Evolutionary conservation across 2,888 invertebrate species (phyloP).

Genomic region (Tipula unca): DNA sequence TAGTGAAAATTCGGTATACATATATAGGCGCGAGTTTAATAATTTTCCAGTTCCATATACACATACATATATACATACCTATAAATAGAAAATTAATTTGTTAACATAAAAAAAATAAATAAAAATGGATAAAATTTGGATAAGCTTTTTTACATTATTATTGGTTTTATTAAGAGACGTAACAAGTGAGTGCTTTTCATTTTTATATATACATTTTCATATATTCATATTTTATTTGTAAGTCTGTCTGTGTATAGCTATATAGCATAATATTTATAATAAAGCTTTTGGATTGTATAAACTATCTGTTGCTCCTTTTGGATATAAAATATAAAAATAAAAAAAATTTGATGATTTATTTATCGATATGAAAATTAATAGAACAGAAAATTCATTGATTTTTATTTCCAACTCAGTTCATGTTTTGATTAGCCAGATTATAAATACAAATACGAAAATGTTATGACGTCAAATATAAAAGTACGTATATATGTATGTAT

Average conservation of each 20-base stretch:
- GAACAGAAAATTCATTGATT: not conserved
- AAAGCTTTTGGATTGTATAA: not conserved
- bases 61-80: not conserved
- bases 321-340: not conserved
- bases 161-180: conserved; percentile 1
- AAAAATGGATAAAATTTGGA: conserved; percentile 18
- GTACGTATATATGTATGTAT: not conserved
- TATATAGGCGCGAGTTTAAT: not conserved
- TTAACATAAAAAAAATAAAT: not conserved
- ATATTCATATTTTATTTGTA: not conserved
- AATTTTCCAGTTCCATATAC: not conserved
- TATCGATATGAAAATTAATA: not conserved
- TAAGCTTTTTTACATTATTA: conserved; percentile 17
- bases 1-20: not conserved
- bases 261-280: not conserved
- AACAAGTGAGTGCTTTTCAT: conserved; percentile 17
- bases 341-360: not conserved
- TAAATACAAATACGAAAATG: not conserved
- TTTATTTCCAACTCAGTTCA: not conserved
- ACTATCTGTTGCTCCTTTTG: not conserved
- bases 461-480: not conserved
- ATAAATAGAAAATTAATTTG: not conserved
- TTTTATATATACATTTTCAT: not conserved
- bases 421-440: not conserved
- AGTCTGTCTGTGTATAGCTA: not conserved